Evolutionary conservation across 2,113 vertebrate species (phyloP).

Genomic region (Pelecanus crispus): DNA sequence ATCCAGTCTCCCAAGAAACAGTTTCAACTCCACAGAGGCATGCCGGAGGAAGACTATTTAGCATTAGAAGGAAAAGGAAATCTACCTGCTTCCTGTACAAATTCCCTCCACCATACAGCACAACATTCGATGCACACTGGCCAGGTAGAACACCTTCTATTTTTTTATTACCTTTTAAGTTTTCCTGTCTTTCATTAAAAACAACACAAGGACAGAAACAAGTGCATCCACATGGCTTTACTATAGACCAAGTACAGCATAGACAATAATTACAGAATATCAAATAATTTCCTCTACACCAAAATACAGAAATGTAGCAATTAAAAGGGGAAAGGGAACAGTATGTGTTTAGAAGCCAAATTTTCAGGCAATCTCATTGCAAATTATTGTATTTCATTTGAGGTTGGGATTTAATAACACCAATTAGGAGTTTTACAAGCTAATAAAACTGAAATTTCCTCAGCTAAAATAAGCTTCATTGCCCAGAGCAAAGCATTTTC

Average conservation of each 20-base stretch:
- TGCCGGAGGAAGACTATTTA: not conserved
- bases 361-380: not conserved
- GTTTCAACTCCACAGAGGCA: not conserved
- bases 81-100: not conserved
- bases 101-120: not conserved
- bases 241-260: not conserved
- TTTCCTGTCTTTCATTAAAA: not conserved
- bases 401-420: not conserved
- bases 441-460: not conserved
- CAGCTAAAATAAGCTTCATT: slow-evolving; percentile 2
- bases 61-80: not conserved
- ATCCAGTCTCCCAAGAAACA: not conserved
- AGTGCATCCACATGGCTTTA: not conserved
- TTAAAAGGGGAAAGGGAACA: not conserved
- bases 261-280: not conserved
- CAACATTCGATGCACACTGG: accelerated
- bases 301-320: not conserved
- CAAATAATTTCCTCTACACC: not conserved
- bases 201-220: not conserved
- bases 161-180: not conserved
- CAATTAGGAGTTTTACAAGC: slow-evolving; percentile 32
- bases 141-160: not conserved
- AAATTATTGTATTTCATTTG: slow-evolving; percentile 1
- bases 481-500: slow-evolving; percentile 7
- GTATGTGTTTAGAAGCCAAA: not conserved